Evolutionary conservation across 2,888 invertebrate genomes (phyloP), one percentile per base, ranked within the genome.

Genomic region (Cybosia mesomella): DNA sequence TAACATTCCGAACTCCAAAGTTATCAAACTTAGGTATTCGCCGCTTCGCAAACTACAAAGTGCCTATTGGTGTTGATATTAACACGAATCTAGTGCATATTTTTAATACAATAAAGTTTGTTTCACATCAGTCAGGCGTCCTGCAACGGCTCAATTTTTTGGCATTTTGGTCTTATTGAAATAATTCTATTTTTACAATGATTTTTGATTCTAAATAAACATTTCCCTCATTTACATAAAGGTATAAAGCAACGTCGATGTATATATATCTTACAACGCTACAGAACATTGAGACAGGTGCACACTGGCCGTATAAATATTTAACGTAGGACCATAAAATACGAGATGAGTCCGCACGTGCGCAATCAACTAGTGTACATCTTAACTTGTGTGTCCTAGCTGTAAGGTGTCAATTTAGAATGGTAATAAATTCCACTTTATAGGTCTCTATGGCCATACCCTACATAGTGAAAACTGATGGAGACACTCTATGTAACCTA

Each of bases 281-380:
- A 65, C 34, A 65, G 61, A 53, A 57, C 60, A 70, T 71, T 55
- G 63, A 58, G 73, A 65, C 71, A 67, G 71, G 70, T 75, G 77
- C 73, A 80, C 72, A 81, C 76, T 39, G 63, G 39, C 69, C 68
- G 67, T 75, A 78, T 84, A 83, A 86, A 85, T 85, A 84, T 85
- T 85, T 85, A 80, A 83, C 73, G 71, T 69, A 61, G 67, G 66
- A 70, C 65, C 72, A 76, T 85, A 81, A 85, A 85, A 74, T 76
- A 72, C 74, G 71, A 73, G 76, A 75, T 74, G 76, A 77, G 71
- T 62, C n/a, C 55, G 11, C 62, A 34, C 69, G 36, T 53, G 55
- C 61, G 24, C 61, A 57, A 65, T 66, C 34, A 15, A 39, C 66
- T 65, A 64, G 68, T 73, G 73, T 67, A 67, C 64, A 70, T 68